These are phyloP conservation scores for Euglossa dilemma DNA, from an alignment of 1,140 invertebrate species.

Conservation along the genomic window DNA sequence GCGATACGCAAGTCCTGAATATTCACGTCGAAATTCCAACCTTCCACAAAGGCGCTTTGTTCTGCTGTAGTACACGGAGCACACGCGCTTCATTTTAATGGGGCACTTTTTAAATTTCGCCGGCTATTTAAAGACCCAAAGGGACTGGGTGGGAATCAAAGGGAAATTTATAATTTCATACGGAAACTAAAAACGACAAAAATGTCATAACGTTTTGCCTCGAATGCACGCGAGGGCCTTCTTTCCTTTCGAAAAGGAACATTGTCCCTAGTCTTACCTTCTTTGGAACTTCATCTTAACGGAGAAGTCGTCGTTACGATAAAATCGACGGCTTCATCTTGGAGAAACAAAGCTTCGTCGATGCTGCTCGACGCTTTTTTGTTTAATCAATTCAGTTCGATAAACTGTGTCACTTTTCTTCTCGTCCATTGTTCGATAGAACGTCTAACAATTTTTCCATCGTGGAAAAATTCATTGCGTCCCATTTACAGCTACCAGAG, in stretches of 20 bases:
- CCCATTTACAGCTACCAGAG: neutral
- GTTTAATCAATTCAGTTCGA: neutral
- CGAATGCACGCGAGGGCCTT: neutral
- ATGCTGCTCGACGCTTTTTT: neutral
- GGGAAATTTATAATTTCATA: neutral
- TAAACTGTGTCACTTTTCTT: neutral
- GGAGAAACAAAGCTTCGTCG: too few species aligned
- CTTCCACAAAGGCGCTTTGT: neutral
- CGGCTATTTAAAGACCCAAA: neutral
- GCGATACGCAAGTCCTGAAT: neutral
- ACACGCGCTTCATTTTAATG: neutral
- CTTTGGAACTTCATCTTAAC: slow-evolving; percentile 16
- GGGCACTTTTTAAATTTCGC: neutral
- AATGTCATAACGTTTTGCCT: neutral
- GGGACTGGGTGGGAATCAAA: neutral
- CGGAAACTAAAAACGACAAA: neutral
- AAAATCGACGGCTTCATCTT: neutral
- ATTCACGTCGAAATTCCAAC: neutral
- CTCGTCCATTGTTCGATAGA: neutral
- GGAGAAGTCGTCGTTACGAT: neutral
- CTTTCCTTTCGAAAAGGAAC: neutral
- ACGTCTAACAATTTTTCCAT: neutral
- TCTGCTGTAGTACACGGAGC: neutral
- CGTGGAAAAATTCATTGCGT: neutral
- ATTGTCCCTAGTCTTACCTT: neutral